Evolutionary conservation across 2,888 invertebrate genomes (phyloP).

Genomic region (Neelides folsomi): DNA sequence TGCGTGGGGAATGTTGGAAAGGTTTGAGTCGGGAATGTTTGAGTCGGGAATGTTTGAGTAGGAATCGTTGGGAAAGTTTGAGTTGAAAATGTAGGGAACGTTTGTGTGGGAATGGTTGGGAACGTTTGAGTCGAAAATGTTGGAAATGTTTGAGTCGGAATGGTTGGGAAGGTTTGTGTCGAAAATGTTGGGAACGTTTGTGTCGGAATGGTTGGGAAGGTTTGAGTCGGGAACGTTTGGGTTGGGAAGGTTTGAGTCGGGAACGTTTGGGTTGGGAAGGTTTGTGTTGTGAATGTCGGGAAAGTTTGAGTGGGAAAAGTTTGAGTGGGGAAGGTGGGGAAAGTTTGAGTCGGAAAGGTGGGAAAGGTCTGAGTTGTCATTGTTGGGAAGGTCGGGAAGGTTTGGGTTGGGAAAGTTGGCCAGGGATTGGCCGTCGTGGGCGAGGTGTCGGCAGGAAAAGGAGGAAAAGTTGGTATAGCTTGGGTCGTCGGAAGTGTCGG

Average conservation of each 20-base stretch:
- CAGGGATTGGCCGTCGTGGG: too few species aligned
- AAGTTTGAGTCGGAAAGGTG: neutral
- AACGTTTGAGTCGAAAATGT: neutral
- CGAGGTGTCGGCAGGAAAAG: too few species aligned
- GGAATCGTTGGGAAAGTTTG: neutral
- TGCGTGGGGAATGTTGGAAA: neutral
- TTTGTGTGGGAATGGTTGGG: neutral
- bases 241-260: constrained; percentile 3
- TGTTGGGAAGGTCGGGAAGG: neutral
- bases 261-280: neutral
- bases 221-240: neutral
- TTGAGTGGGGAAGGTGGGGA: too few species aligned
- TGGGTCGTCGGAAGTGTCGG: neutral
- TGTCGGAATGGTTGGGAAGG: neutral
- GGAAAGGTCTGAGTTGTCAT: neutral
- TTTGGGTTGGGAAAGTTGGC: neutral
- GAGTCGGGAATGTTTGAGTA: neutral
- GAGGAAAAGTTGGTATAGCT: too few species aligned
- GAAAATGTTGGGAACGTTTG: neutral
- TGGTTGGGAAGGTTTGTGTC: neutral
- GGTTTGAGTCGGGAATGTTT: neutral
- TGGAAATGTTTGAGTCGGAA: neutral
- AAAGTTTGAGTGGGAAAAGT: neutral
- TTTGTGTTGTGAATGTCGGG: neutral
- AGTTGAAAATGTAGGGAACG: constrained; percentile 1